Base-by-base conservation (phyloP, 2,888 invertebrate genomes). In the Dendrolimus houi region DNA sequence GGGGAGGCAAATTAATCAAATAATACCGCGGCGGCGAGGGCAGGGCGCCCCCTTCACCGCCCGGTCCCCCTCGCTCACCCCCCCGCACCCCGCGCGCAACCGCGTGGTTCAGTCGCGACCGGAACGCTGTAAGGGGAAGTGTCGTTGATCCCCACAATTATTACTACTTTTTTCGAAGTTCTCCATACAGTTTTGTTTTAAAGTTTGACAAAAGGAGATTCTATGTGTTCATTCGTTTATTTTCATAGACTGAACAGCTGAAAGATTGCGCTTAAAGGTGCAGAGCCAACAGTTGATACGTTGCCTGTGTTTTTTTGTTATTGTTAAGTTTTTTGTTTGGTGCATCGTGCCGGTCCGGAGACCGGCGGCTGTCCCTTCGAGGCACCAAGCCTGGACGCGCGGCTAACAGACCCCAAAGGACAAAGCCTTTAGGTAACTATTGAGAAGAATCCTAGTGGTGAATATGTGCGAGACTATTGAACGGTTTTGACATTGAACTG, bases 1-100 rank as follows among this genome's bases (percentile, higher is more conserved):
- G 88, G 89, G 90, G 89, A 87, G 88, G 88, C 87, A 86, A 90
- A 90, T 90, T 90, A 90, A 90, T 90, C 90, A 90, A 90, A 90
- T 90, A 90, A 90, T 89, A 87, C 87, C 81, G 85, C 85, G 81
- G 85, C 76, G 87, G 85, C 72, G 84, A 73, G 81, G 80, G 81
- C 81, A 73, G 64, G 69, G 77, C 66, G 69, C 73, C 72, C 66
- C 74, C 61, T 64, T 66, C 64, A 60, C 67, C 66, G 60, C 65
- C 58, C 64, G 41, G 56, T 69, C 69, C 69, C 69, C 64, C 70
- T 72, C 63, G 71, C 72, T 70, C 77, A 65, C 71, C 73, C 63
- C 71, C 72, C 70, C 77, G 65, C 71, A 67, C 72, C 73, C 74
- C 80, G 74, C 79, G 64, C 67, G 67, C 82, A 77, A 81, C 87